Evolutionary conservation across 2,113 vertebrate genomes (phyloP).

Genomic region (Rhinichthys klamathensis): DNA sequence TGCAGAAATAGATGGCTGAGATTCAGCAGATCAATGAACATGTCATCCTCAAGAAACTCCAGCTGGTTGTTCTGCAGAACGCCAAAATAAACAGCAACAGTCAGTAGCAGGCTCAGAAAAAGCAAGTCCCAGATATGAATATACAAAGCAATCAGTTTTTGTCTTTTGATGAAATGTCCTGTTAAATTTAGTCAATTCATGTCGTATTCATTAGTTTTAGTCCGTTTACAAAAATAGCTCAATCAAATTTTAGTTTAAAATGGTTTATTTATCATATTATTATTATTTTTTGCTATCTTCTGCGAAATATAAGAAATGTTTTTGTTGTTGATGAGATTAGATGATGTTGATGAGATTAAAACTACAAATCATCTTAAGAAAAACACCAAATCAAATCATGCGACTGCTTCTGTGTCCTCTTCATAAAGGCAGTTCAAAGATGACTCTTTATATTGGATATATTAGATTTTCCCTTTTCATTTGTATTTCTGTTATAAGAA

Average conservation of each 20-base stretch:
- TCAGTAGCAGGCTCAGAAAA: neutral
- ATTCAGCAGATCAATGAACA: constrained; percentile 95
- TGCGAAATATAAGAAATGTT: neutral
- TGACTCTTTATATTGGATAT: neutral
- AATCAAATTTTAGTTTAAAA: neutral
- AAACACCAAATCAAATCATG: neutral
- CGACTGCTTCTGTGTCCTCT: neutral
- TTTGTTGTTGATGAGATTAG: neutral
- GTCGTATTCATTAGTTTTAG: no score
- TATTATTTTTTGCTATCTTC: neutral
- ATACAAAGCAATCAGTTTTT: neutral
- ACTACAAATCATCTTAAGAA: neutral
- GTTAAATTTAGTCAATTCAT: neutral
- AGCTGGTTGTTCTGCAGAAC: constrained; percentile 86
- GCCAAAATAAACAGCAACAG: neutral
- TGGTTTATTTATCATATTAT: neutral
- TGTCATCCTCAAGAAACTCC: constrained; percentile 93
- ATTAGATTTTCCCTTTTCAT: neutral
- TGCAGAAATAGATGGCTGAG: constrained; percentile 98
- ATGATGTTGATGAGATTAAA: neutral
- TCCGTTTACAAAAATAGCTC: no score
- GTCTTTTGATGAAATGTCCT: neutral
- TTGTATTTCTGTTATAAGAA: neutral
- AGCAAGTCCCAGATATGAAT: neutral
- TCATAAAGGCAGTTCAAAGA: neutral